Evolutionary conservation across 2,888 invertebrate species (phyloP), one percentile per base, ranked within the genome.

Genomic region (Phoronis australis): DNA sequence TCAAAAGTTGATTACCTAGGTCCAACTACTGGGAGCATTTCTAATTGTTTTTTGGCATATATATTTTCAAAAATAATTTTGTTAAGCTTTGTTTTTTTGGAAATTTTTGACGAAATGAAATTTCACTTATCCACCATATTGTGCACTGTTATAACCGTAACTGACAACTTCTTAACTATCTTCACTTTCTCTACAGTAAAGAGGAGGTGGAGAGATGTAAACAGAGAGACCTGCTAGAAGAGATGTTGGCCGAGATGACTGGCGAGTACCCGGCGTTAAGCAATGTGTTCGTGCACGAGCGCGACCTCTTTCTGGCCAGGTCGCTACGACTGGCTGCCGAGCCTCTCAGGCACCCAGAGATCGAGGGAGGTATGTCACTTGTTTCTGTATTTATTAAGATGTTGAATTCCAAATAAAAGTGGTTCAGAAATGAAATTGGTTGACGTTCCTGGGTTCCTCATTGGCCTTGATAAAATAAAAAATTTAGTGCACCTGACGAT

Each of bases 161-260:
- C 9, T 35, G 35, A 35, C n/a, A 35, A 35, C 9, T 35, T n/a
- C 9, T 35, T 35, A 35, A 9, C 21, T 20, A 18, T 25, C 2
- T 37, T 41, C 22, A 44, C 42, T 41, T 12, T 39, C 47, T 41
- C 59, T 61, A 25, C 68, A 95, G 90, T 62, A 84, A 87, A 67
- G 91, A 94, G 77, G 95, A 96, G 71, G 89, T 97, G 4, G 97
- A 97, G 78, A 86, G 87, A 60, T 95, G 90, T 71, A 97, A 97
- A 75, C 85, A 90, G 69, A 85, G 86, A 59, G 93, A 94, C 77
- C 82, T 94, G 74, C 75, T 99, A 18, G 93, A 95, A 65, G 88
- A 93, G 69, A 83, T 97, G 79, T 80, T 99, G 68, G 85, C 87
- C 39, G 92, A 95, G 75, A 87, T 99, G 87, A 87, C 92, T 1